Evolutionary conservation across 2,888 invertebrate species (phyloP), one percentile per base, ranked within the genome.

Genomic region (Cynaeus angustus): DNA sequence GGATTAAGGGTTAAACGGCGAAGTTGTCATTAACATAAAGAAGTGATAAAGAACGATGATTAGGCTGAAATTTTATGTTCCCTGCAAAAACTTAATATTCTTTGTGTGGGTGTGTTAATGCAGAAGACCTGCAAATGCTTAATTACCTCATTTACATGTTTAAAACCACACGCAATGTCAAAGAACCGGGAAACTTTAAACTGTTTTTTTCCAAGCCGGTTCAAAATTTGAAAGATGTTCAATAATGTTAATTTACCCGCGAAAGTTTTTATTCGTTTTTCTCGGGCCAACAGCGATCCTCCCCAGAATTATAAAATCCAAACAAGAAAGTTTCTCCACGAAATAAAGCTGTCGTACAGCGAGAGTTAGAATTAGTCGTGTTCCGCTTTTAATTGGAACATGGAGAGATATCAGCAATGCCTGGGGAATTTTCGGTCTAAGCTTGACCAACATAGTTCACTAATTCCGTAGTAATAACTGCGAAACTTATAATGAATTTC

Each of bases 401-500:
- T 16, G 56, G 45, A 48, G 68, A 58, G 64, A 64, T 68, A 68
- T 48, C 68, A 64, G 62, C 59, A 30, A 46, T 38, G 68, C 53
- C 56, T 58, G 33, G 64, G 68, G 68, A 68, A 68, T 68, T 68
- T 58, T 50, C 56, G 52, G 58, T 43, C 58, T 64, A 58, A 58
- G 64, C 68, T 68, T 68, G 68, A 68, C 68, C 68, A 68, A 58
- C 64, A 68, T 64, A 68, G 68, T 68, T 68, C 50, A 56, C 62
- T 56, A 68, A 68, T 68, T 67, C 48, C 43, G 43, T 28, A 43
- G 16, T 55, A 62, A 68, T 64, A 68, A 62, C 59, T 45, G 37
- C 43, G 14, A 64, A 68, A 68, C 56, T 68, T 68, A 43, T 68
- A 68, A 68, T 64, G 68, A 64, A 68, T 68, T 68, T 50, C 30